Evolutionary conservation across 2,797 vertebrate species (phyloP), one percentile per base, ranked within the genome.

Genomic region (Crax fasciolata): DNA sequence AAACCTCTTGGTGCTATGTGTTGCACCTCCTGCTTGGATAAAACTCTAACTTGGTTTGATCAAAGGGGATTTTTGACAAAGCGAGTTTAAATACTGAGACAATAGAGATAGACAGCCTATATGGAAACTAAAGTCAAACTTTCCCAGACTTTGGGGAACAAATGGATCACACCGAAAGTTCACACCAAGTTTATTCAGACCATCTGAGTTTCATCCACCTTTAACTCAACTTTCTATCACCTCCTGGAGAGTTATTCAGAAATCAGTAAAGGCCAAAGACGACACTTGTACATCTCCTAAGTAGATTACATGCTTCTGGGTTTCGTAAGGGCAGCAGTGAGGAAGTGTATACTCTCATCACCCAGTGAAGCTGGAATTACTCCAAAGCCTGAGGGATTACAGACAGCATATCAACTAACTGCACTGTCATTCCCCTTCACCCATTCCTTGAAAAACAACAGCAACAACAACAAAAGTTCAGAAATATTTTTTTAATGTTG

Each of bases 271-370:
- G 59, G 66, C 30, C 59, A 85, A 58, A 75, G 57, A 65, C 71
- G 80, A 61, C 6, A 55, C 39, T 62, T 19, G 46, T 72, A 51
- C 72, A 54, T 15, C 92, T 89, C 87, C 89, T 89, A 91, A 90
- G 54, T 57, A 75, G 61, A 92, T 85, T 81, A 88, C 70, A 80
- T 0, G 1, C 58, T 78, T 75, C 74, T 52, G 87, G 85, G 63
- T 84, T 93, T 97, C 89, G 76, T 84, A 81, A 81, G 79, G 79
- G 82, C 84, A 92, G 59, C 66, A 91, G 72, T 55, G 70, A 88
- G 74, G 76, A 96, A 95, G 39, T 80, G 78, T 70, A 73, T 86
- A 23, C 55, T 72, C 90, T 84, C 79, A 84, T 57, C 23, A 92
- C 20, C 10, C 75, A 66, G 0, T 24, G 66, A 92, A 87, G 79